Percentiles rank a stretch among this genome's conserved stretches.
Conservation (phyloP, 2,888 invertebrate genomes). For the Diaphora mendica region DNA sequence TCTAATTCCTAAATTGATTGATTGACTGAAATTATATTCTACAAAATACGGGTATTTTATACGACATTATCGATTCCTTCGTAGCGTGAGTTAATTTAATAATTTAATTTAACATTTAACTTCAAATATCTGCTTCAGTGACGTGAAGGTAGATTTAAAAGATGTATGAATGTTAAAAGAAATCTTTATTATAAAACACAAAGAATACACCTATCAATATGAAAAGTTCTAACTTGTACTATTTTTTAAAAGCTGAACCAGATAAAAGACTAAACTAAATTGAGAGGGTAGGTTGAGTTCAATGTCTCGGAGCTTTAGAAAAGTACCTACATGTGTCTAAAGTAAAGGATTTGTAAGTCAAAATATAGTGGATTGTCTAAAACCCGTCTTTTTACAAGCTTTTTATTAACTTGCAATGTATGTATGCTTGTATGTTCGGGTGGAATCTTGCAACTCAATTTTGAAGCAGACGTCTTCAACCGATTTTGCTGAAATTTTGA, state of each 20-base stretch:
- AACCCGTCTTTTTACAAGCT: neutral
- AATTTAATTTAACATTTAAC: neutral
- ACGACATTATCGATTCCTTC: neutral
- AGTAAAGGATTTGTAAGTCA: neutral
- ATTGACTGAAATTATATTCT: too few relatives aligned
- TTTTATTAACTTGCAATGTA: too few relatives aligned
- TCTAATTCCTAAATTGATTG: too few relatives aligned
- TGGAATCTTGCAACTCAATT: too few relatives aligned
- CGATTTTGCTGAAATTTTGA: too few relatives aligned
- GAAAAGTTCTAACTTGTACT: neutral
- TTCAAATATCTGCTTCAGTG: neutral
- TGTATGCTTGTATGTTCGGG: too few relatives aligned
- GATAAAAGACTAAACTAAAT: neutral
- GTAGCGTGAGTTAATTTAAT: neutral
- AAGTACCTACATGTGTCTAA: neutral
- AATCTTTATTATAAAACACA: neutral
- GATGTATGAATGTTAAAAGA: neutral
- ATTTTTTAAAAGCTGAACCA: neutral
- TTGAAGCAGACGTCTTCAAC: too few relatives aligned
- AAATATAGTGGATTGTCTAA: too few relatives aligned
- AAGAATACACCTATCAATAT: neutral
- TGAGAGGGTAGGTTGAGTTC: neutral
- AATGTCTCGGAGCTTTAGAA: neutral
- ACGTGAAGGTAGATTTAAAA: neutral
- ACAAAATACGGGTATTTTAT: neutral